Evolutionary conservation across 2,113 vertebrate species (phyloP), one percentile per base, ranked within the genome.

Genomic region (Microtus richardsoni): DNA sequence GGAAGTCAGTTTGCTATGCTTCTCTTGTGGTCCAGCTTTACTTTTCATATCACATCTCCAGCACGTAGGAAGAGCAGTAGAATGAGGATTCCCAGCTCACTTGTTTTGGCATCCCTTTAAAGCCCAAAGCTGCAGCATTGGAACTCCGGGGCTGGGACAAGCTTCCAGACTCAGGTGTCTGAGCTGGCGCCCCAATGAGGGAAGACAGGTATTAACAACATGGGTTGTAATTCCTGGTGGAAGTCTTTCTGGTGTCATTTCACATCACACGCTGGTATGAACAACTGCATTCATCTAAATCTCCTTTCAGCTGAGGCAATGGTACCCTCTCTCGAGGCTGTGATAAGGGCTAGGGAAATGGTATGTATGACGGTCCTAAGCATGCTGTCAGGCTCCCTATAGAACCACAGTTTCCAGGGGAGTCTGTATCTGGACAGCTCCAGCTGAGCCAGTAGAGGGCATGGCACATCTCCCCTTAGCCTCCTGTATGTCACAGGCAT

Each of bases 211-310:
- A 71, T 87, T 66, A 71, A 82, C n/a, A 91, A 30, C 33, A 94
- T 16, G 87, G 73, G 58, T 44, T 94, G 93, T 84, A 93, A 74
- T 83, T 91, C 60, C 41, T 91, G 64, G 41, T 39, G 84, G 36
- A 94, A 91, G 66, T 92, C 60, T 33, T 94, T 75, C 94, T 64
- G 70, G 44, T 94, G 62, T 84, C 58, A 87, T 36, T 66, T 73
- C 47, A 83, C 44, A 49, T 64, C 36, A 58, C 82, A 24, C 22
- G 58, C 16, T 58, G 49, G 93, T 88, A 58, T 58, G 54, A 44
- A 77, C 89, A 80, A 6, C 41, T 36, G 66, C 70, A 62, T 95
- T n/a, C 52, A 7, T 36, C 16, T 89, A 62, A 91, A 30, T 68
- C 39, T 96, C 93, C 17, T 4, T 87, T 77, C 58, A 84, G 41